Evolutionary conservation across 2,888 invertebrate species (phyloP), one percentile per base, ranked within the genome.

Genomic region (Merodon equestris): DNA sequence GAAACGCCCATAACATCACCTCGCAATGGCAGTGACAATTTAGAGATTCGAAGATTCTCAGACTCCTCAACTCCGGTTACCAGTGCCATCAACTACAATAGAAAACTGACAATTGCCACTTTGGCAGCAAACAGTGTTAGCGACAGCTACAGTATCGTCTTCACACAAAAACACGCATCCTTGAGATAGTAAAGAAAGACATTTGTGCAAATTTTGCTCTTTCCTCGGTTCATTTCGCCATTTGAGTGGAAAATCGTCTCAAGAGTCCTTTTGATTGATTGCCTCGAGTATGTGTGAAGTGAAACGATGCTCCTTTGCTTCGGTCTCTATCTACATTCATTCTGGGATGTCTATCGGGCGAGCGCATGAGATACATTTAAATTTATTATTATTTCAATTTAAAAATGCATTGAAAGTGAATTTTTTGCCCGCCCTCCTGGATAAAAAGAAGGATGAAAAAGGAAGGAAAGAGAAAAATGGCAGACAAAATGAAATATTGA

Each of bases 241-340:
- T 81, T 75, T 51, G 56, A 71, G 68, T 66, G 75, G 81, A 81
- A 74, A 81, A 71, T 75, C 75, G 74, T 81, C 81, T 81, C 75
- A 61, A 74, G 81, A 75, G 81, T 81, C 73, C 81, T 81, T 81
- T 81, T 81, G 81, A 81, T 81, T 81, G 81, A 81, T 81, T 75
- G 81, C 81, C 75, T 74, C 60, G 64, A 79, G 79, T 79, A 51
- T 74, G 79, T 79, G 79, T 74, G 74, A 79, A 73, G 53, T 40
- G 40, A 58, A 53, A 50, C 53, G 64, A 60, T 70, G 74, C 45
- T 74, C 68, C 56, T 56, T 79, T 58, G 18, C n/a, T n/a, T n/a
- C n/a, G n/a, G n/a, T n/a, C 19, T 54, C 50, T 27, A 13, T 61
- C n/a, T n/a, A n/a, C n/a, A n/a, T n/a, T n/a, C n/a, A n/a, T n/a